phyloP scores from a whole-genome alignment of 2,888 invertebrate genomes.

The Andrena flavipes region DNA sequence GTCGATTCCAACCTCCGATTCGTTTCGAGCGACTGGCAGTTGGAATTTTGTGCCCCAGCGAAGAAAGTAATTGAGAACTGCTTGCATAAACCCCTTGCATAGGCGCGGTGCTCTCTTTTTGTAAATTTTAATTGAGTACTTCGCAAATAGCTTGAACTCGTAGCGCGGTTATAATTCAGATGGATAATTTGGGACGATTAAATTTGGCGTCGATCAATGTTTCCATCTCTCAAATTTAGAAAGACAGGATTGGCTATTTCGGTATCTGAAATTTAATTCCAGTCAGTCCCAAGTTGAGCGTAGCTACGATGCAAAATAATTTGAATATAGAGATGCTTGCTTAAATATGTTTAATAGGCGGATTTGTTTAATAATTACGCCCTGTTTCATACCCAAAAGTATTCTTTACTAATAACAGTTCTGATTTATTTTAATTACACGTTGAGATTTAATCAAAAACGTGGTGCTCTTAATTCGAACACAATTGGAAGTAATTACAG shows the following conservation, averaged over 20 bases:
- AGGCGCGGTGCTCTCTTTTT: background rate
- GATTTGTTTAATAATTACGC: background rate
- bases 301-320: background rate
- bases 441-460: slow-evolving; percentile 1
- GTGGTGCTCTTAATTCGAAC: background rate
- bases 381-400: background rate
- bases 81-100: slow-evolving; percentile 5
- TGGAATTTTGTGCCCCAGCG: background rate
- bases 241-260: background rate
- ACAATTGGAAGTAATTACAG: slow-evolving; percentile 1
- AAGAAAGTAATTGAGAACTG: background rate
- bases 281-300: background rate
- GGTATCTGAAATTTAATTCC: background rate
- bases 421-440: background rate
- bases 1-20: slow-evolving; percentile 10
- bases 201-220: slow-evolving; percentile 5
- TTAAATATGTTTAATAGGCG: background rate
- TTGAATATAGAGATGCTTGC: background rate
- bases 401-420: background rate
- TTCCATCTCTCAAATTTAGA: background rate
- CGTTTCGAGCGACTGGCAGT: background rate
- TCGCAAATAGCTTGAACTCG: background rate
- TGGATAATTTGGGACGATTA: slow-evolving; percentile 11
- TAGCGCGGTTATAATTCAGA: background rate
- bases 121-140: background rate